Evolutionary conservation across 2,113 vertebrate genomes (phyloP).

Genomic region (Ophthalmolycus amberensis): DNA sequence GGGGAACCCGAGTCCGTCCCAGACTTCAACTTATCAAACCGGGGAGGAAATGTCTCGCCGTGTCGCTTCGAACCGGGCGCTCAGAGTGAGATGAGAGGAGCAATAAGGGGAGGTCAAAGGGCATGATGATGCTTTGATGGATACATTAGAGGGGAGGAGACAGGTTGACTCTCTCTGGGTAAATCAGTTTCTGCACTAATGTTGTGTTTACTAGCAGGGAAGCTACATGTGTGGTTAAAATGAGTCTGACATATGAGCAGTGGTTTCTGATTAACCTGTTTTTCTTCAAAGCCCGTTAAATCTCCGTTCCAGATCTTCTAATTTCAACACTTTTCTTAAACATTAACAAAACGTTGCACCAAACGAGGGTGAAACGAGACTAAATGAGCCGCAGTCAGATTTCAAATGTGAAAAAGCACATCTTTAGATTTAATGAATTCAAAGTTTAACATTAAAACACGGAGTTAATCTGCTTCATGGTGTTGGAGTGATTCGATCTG

Average conservation of each 20-base stretch:
- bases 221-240: not conserved
- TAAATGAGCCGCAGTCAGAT: not conserved
- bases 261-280: not conserved
- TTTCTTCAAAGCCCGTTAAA: not conserved
- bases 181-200: not conserved
- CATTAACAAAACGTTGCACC: not conserved
- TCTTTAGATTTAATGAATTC: not conserved
- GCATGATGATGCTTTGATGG: not conserved
- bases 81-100: not conserved
- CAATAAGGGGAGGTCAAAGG: constrained; percentile 39
- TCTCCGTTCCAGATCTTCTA: fast-evolving
- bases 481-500: not conserved
- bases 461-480: not conserved
- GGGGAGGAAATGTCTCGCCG: constrained; percentile 47
- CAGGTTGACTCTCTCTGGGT: not conserved
- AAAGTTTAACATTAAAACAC: not conserved
- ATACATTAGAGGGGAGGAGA: constrained; percentile 1
- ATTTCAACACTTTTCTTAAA: not conserved
- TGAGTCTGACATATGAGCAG: not conserved
- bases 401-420: not conserved
- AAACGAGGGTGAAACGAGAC: not conserved
- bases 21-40: constrained; percentile 47
- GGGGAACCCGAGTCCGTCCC: constrained; percentile 33
- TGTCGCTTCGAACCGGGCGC: constrained; percentile 23
- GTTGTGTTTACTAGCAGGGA: not conserved